Conservation (phyloP, 2,888 invertebrate genomes). For the Diploptera punctata region DNA sequence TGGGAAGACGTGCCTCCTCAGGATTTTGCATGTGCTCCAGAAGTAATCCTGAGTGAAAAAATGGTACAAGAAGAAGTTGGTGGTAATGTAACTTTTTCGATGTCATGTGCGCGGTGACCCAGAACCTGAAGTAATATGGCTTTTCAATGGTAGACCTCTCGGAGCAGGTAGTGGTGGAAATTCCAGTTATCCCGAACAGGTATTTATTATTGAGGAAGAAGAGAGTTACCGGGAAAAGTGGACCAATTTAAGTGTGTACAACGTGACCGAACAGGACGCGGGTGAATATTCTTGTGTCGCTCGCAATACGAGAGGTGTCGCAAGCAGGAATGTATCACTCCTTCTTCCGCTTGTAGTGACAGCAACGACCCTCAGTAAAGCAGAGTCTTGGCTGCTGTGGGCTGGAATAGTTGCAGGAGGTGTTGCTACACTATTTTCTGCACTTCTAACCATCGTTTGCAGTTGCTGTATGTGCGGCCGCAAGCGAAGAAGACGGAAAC, state of each 20-base stretch:
- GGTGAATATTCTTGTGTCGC: conserved; percentile 87
- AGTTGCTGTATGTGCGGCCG: conserved; percentile 60
- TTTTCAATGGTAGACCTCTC: conserved; percentile 74
- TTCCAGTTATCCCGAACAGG: conserved; percentile 51
- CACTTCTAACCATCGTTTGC: conserved; percentile 67
- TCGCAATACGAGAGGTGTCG: conserved; percentile 68
- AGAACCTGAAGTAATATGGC: conserved; percentile 82
- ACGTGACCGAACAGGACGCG: conserved; percentile 81
- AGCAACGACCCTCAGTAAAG: conserved; percentile 73
- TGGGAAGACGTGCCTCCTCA: conserved; percentile 80
- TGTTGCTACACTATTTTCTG: conserved; percentile 67
- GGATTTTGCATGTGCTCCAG: conserved; percentile 84
- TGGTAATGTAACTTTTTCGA: conserved; percentile 79
- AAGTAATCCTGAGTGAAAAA: conserved; percentile 63
- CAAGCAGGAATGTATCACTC: conserved; percentile 64
- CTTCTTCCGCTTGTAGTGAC: conserved; percentile 62
- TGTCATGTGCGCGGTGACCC: conserved; percentile 86
- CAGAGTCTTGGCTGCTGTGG: conserved; percentile 74
- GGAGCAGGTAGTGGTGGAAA: conserved; percentile 56
- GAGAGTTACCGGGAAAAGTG: conserved; percentile 59
- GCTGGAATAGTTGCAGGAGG: conserved; percentile 74
- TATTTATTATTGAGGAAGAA: conserved; percentile 40
- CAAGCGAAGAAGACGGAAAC: conserved; percentile 55
- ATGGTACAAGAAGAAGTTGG: conserved; percentile 77
- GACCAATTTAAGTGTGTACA: conserved; percentile 83